These are phyloP conservation scores for Chloropsis cyanopogon DNA, from an alignment of 2,113 vertebrate genomes.

Conservation along the genomic window DNA sequence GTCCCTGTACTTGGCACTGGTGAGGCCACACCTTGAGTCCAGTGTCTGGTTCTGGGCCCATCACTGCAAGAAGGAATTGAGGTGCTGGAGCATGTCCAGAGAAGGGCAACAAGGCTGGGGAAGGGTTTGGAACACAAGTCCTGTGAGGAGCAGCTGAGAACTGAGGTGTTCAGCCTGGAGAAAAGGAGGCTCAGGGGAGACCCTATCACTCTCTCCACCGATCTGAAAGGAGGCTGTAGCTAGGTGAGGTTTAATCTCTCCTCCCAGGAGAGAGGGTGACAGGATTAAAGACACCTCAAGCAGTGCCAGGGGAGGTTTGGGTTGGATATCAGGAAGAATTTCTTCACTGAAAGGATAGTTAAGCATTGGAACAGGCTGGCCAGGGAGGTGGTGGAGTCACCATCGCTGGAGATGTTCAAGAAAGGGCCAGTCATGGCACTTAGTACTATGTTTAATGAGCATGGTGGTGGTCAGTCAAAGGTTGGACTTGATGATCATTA, in stretches of 20 bases:
- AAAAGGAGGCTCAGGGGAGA: too few relatives aligned
- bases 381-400: not conserved
- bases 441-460: not conserved
- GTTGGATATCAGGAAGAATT: not conserved
- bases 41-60: not conserved
- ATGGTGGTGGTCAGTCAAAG: not conserved
- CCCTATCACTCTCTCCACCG: not conserved
- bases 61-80: not conserved
- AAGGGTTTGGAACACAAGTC: not conserved
- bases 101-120: not conserved
- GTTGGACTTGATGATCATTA: not conserved
- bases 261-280: too few relatives aligned
- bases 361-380: too few relatives aligned
- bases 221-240: not conserved
- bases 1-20: not conserved
- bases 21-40: rapidly evolving
- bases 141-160: rapidly evolving
- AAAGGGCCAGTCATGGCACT: not conserved
- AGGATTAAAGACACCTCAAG: not conserved
- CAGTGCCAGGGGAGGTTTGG: not conserved
- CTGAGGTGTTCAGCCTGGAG: too few relatives aligned
- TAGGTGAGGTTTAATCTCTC: not conserved
- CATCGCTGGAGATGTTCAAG: not conserved
- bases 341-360: not conserved
- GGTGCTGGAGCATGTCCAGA: not conserved